Base-by-base conservation (phyloP, 1,140 invertebrate species). In the Rhizoglyphus robini region DNA sequence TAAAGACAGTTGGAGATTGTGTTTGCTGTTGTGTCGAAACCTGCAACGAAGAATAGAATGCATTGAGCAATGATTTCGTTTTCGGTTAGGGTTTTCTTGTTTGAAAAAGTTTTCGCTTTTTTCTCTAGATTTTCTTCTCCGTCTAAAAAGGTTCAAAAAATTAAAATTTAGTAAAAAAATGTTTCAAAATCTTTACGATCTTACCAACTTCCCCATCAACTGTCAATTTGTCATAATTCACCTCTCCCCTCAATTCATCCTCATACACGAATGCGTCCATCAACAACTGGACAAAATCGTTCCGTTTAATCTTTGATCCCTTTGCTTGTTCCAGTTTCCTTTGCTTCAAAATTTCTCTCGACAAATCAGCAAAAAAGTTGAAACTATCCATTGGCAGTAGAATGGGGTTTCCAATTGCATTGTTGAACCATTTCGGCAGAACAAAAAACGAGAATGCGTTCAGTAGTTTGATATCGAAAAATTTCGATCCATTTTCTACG, bases 11-110 rank as follows among this genome's bases (percentile, higher is more conserved):
- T 84, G 0, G 81, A 75, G 63, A 89, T 79, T 1, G 83, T 78
- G 4, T 81, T 83, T 0, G 85, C 84, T 0, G 86, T 85, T 0
- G 88, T 89, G 72, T 89, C 86, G 62, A 84, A 86, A 3, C 86
- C 84, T 38, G 86, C 86, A 1, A 81, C 74, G 60, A 87, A 85
- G 70, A 87, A 87, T 4, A 84, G 77, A 48, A 83, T 81, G 0
- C 78, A 77, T 73, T 85, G 81, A 0, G 82, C 81, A 0, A 82
- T 5, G 41, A 68, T 51, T 23, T 68, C 67, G 4, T 69, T 83
- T 63, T 92, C 86, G 32, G 83, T 65, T 11, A 65, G 32, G 15
- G 31, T 65, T 13, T 61, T 63, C 23, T 63, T 63, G 8, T 15
- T 41, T 41, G n/a, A n/a, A n/a, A n/a, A 18, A 41, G 8, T 54